A percentile compares a stretch with the other conserved stretches of the same genome.
Conservation (phyloP, 2,113 vertebrate species). For the Hystrix brachyura region DNA sequence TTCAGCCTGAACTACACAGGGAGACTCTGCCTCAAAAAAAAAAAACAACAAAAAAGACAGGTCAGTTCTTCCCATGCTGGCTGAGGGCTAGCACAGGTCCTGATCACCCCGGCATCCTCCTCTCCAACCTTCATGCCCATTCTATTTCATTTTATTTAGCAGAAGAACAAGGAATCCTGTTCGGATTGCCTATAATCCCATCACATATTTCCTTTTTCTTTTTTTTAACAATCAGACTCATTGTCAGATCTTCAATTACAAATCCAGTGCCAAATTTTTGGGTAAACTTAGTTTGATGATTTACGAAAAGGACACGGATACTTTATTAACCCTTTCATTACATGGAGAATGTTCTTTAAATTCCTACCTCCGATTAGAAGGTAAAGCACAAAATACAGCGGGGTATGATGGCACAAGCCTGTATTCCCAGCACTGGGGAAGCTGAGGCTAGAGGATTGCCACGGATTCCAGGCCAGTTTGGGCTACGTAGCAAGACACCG, state of each 20-base stretch:
- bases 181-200: neutral
- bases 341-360: neutral
- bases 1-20: neutral
- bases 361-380: neutral
- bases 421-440: neutral
- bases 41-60: neutral
- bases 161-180: neutral
- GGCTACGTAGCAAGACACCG: neutral
- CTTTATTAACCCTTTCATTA: neutral
- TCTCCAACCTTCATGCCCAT: neutral
- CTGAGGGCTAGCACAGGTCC: neutral
- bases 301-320: conserved; percentile 8
- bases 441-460: neutral
- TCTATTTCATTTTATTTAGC: neutral
- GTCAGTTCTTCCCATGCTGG: neutral
- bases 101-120: neutral
- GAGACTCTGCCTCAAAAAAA: neutral
- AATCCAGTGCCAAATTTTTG: conserved; percentile 3
- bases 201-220: neutral
- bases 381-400: neutral
- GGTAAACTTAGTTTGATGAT: neutral
- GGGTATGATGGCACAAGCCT: neutral
- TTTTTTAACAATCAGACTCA: neutral
- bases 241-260: neutral
- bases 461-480: neutral